Conservation (phyloP, 1,140 invertebrate species). For the Diploscapter pachys region DNA sequence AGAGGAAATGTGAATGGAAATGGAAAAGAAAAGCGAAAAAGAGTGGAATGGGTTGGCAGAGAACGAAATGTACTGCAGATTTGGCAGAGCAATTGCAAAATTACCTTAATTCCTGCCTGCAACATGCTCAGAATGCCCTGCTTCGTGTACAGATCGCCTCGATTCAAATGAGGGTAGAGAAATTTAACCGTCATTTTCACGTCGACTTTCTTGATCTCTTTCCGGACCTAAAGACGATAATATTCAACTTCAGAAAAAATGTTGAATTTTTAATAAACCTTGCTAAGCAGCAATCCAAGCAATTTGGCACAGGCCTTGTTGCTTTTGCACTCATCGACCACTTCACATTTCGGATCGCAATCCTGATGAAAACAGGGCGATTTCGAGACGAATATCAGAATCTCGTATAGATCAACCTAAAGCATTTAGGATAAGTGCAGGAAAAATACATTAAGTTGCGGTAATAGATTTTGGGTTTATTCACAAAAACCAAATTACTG, state of each 20-base stretch:
- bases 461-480: too few species aligned
- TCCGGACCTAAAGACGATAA: conserved; percentile 38
- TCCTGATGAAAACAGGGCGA: conserved; percentile 58
- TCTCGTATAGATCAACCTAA: conserved; percentile 58
- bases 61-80: conserved; percentile 13
- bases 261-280: conserved; percentile 30
- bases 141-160: conserved; percentile 58
- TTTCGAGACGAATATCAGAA: conserved; percentile 58
- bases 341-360: conserved; percentile 58
- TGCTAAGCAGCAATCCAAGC: conserved; percentile 53
- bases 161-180: conserved; percentile 56
- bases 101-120: conserved; percentile 58
- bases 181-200: conserved; percentile 56
- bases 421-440: conserved; percentile 3
- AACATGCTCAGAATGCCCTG: conserved; percentile 59
- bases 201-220: conserved; percentile 58
- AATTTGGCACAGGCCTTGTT: conserved; percentile 58
- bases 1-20: too few species aligned
- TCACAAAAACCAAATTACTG: too few species aligned
- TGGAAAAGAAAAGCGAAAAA: too few species aligned
- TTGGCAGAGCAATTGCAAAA: conserved; percentile 13
- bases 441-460: conserved; percentile 2
- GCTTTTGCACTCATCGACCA: conserved; percentile 57
- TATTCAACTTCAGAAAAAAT: conserved; percentile 4
- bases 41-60: conserved; percentile 2